Evolutionary conservation across 2,888 invertebrate genomes (phyloP), one percentile per base, ranked within the genome.

Genomic region (Dolichomitus sp.): DNA sequence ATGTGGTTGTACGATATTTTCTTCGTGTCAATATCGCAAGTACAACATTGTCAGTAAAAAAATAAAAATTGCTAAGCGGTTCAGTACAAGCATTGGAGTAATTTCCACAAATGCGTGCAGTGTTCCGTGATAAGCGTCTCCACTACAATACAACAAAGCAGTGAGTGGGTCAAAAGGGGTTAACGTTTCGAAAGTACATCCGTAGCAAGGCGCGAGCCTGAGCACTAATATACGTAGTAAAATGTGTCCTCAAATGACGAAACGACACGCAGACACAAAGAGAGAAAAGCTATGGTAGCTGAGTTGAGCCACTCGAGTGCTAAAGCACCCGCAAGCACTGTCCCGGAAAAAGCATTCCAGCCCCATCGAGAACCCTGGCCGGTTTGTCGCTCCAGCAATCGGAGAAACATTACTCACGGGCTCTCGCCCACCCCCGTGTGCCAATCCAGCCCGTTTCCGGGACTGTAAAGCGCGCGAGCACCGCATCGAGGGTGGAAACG

Each of bases 391-490:
- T 68, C 68, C 76, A 69, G 83, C 88, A 90, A 90, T 90, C 86
- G 88, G 81, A 90, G 91, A 90, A 92, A 92, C 92, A 91, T 92
- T 92, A 92, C 89, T 92, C 90, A 91, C 91, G 89, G 87, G 73
- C 70, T 92, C 87, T 87, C 90, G 90, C 92, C 84, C 89, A 90
- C 90, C 90, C 91, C 84, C 81, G 79, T 57, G 33, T 48, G n/a
- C 80, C 70, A 19, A 59, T 45, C 17, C 52, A 37, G 30, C 61
- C 65, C 65, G 52, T 57, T 65, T 63, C 37, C 63, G 57, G 57
- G 54, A 45, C 69, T n/a, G 42, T 66, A 48, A 69, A 70, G 79
- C 70, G 78, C 81, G 86, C 83, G 78, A 83, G 83, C 9, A 9
- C 61, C 66, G 17, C 6, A 48, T 81, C 77, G 65, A 72, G 59